These are phyloP conservation scores for Capromys pilorides DNA, from an alignment of 2,797 vertebrate species.

Conservation along the genomic window DNA sequence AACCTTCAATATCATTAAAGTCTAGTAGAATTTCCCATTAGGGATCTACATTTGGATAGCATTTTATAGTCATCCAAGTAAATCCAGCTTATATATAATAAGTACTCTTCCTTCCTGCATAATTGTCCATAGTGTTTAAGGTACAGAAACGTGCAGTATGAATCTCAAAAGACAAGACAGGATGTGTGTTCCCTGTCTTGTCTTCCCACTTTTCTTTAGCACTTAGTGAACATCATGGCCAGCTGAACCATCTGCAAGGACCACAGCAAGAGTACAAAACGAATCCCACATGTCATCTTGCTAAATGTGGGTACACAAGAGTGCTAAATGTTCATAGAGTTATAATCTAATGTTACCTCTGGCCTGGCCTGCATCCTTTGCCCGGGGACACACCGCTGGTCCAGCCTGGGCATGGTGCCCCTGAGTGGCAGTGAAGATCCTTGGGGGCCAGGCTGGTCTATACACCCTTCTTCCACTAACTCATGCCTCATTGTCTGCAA, in stretches of 20 bases:
- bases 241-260: neutral
- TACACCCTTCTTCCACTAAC: neutral
- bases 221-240: neutral
- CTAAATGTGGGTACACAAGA: neutral
- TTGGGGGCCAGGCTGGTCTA: neutral
- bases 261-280: neutral
- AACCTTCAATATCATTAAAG: neutral
- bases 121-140: neutral
- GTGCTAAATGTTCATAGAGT: neutral
- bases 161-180: no score
- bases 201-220: neutral
- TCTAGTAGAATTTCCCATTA: neutral
- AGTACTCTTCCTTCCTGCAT: neutral
- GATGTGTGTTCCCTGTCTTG: neutral
- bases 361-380: neutral
- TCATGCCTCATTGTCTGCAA: neutral
- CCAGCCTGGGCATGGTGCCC: neutral
- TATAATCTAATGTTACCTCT: neutral
- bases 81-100: neutral
- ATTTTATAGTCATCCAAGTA: neutral
- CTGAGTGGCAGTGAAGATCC: neutral
- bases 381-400: neutral
- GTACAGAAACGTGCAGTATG: rapidly evolving
- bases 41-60: neutral
- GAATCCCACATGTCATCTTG: neutral